These are phyloP conservation scores for Thymelicus acteon DNA, from an alignment of 2,888 invertebrate species.

Conservation along the genomic window DNA sequence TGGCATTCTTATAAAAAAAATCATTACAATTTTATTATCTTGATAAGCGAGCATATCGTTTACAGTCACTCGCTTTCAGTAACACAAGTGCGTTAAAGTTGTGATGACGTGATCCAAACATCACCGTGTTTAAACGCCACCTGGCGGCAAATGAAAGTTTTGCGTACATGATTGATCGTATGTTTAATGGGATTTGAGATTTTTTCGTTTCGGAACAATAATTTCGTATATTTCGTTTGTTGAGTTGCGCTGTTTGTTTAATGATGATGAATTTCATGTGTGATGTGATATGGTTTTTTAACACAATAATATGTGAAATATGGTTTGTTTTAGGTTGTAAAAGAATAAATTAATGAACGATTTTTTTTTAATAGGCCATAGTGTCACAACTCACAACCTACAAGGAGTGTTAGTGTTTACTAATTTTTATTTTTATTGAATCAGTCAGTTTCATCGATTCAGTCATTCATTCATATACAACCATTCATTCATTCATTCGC, in stretches of 20 bases:
- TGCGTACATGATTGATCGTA: slow-evolving; percentile 44
- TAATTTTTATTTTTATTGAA: too few relatives aligned
- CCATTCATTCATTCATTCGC: too few relatives aligned
- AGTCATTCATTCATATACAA: too few relatives aligned
- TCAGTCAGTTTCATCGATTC: too few relatives aligned
- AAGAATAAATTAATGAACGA: too few relatives aligned
- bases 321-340: too few relatives aligned
- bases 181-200: slow-evolving; percentile 42
- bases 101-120: slow-evolving; percentile 59
- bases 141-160: slow-evolving; percentile 54
- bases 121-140: slow-evolving; percentile 52
- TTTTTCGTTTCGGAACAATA: slow-evolving; percentile 45
- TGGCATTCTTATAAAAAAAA: too few relatives aligned
- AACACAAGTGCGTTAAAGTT: slow-evolving; percentile 15
- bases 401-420: too few relatives aligned
- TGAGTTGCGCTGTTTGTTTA: slow-evolving; percentile 4
- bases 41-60: not conserved
- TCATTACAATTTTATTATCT: too few relatives aligned
- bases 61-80: not conserved
- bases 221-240: slow-evolving; percentile 20
- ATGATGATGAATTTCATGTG: not conserved
- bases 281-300: not conserved
- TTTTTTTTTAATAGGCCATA: too few relatives aligned
- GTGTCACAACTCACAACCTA: too few relatives aligned
- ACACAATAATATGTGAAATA: too few relatives aligned